These are phyloP conservation scores for Agrilus mali DNA, from an alignment of 2,888 invertebrate genomes.

Conservation along the genomic window DNA sequence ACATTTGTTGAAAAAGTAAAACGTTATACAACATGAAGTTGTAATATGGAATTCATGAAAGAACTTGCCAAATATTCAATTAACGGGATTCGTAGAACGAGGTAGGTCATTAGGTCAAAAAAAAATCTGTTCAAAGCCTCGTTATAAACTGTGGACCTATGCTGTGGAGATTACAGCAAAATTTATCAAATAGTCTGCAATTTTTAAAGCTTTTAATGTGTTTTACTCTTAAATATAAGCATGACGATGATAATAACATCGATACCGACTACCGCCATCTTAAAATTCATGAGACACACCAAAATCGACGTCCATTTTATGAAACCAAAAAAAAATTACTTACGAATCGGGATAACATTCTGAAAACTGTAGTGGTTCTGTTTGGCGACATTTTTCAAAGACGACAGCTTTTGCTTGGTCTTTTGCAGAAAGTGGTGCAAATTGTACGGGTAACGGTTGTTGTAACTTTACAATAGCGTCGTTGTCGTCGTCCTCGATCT, in stretches of 20 bases:
- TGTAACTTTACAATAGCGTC: neutral
- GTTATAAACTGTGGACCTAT: neutral
- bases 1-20: no score
- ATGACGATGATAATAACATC: neutral
- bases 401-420: conserved; percentile 32
- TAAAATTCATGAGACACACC: neutral
- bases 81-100: neutral
- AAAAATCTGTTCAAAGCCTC: neutral
- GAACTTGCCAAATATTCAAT: neutral
- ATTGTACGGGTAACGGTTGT: conserved; percentile 8
- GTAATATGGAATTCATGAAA: neutral
- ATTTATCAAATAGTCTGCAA: neutral
- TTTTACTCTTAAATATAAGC: neutral
- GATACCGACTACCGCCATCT: neutral
- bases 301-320: neutral
- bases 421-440: conserved; percentile 17
- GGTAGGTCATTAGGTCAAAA: neutral
- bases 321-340: conserved; percentile 19
- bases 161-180: neutral
- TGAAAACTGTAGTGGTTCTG: conserved; percentile 47
- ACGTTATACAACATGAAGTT: no score
- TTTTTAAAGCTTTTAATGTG: neutral
- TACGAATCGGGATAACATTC: conserved; percentile 53
- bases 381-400: conserved; percentile 55
- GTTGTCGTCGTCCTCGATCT: no score